phyloP scores from a whole-genome alignment of 2,113 vertebrate genomes.

The Dromiciops gliroides region DNA sequence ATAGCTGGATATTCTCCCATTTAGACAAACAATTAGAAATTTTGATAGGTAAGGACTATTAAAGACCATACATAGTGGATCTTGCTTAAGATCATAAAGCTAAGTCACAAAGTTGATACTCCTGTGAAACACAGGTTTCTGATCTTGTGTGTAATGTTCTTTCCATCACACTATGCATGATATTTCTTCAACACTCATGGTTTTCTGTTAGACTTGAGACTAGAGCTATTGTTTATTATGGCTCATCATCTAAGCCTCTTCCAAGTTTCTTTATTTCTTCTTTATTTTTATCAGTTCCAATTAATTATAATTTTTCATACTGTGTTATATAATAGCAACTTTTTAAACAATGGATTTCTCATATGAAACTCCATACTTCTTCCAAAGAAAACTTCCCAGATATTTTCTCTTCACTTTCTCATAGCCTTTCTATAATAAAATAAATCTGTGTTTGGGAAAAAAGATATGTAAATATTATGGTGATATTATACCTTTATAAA shows the following conservation, averaged over 20 bases:
- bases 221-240: background rate
- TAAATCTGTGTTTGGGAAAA: background rate
- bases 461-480: background rate
- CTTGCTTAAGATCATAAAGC: background rate
- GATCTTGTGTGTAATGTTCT: background rate
- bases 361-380: background rate
- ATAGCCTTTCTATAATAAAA: background rate
- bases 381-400: background rate
- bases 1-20: background rate
- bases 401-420: background rate
- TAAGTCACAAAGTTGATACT: background rate
- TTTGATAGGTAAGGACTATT: background rate
- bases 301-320: background rate
- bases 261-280: no score
- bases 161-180: background rate
- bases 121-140: background rate
- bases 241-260: background rate
- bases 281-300: background rate
- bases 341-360: background rate
- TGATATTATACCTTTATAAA: background rate
- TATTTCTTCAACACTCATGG: background rate
- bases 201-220: background rate
- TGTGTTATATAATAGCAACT: background rate
- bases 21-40: background rate
- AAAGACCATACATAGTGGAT: background rate